Evolutionary conservation across 2,113 vertebrate species (phyloP).

Genomic region (Catharus bicknelli): DNA sequence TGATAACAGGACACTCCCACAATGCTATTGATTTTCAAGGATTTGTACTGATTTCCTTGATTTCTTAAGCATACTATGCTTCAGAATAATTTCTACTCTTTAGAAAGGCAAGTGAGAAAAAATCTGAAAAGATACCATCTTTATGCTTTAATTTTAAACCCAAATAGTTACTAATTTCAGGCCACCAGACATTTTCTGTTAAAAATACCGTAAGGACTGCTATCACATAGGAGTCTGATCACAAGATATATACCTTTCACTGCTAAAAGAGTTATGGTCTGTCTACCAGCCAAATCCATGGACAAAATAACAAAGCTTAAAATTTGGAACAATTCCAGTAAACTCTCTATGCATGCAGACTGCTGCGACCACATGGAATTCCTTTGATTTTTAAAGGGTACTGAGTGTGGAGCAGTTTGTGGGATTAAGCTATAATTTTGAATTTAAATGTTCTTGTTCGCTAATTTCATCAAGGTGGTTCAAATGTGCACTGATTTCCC

Average conservation of each 20-base stretch:
- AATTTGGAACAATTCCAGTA: constrained; percentile 20
- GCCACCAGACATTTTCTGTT: not conserved
- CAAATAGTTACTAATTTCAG: not conserved
- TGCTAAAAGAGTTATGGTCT: not conserved
- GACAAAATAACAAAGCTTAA: constrained; percentile 15
- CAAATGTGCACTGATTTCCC: not conserved
- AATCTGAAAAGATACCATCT: not conserved
- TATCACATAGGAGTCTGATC: not conserved
- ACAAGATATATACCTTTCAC: not conserved
- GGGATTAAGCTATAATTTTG: not conserved
- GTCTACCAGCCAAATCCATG: constrained; percentile 5
- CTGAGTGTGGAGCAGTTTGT: not conserved
- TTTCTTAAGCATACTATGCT: not conserved
- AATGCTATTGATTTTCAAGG: not conserved
- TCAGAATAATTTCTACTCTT: not conserved
- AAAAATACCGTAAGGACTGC: not conserved
- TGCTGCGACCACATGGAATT: constrained; percentile 19
- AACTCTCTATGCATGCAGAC: not conserved
- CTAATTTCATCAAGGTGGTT: not conserved
- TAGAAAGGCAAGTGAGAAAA: not conserved
- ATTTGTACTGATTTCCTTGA: not conserved
- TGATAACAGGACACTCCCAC: not conserved
- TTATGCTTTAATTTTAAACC: not conserved
- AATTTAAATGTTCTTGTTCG: not conserved
- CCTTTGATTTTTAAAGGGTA: not conserved